phyloP scores from a whole-genome alignment of 2,113 vertebrate species.

The Embiotoca jacksoni region DNA sequence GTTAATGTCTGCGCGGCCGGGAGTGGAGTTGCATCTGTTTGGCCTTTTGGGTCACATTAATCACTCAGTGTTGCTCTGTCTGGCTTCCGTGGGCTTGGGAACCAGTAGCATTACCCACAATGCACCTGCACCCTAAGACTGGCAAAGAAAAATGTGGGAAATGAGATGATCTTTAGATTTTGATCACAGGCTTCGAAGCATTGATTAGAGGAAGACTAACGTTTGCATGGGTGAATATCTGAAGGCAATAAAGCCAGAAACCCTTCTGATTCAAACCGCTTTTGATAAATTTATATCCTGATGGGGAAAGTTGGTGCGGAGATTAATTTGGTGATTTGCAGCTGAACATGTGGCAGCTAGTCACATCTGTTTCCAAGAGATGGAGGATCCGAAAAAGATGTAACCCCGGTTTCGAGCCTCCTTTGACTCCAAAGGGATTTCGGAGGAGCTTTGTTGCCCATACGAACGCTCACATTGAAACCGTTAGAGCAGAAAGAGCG shows the following conservation, averaged over 20 bases:
- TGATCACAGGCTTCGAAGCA: not conserved
- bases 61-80: conserved; percentile 26
- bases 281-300: not conserved
- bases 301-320: not conserved
- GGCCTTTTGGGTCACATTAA: conserved; percentile 61
- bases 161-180: conserved; percentile 14
- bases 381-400: too few species aligned
- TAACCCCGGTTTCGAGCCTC: not conserved
- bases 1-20: conserved; percentile 21
- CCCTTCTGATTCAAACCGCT: too few species aligned
- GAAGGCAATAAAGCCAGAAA: too few species aligned
- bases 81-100: conserved; percentile 60
- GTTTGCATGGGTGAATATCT: not conserved
- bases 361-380: not conserved
- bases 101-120: conserved; percentile 64
- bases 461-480: not conserved
- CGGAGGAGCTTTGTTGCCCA: not conserved
- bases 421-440: not conserved
- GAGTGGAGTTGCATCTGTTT: conserved; percentile 55
- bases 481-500: too few species aligned
- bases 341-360: not conserved
- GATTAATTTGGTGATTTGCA: not conserved
- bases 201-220: not conserved
- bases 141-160: conserved; percentile 58
- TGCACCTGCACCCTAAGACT: conserved; percentile 53